Evolutionary conservation across 2,888 invertebrate species (phyloP), one percentile per base, ranked within the genome.

Genomic region (Vanessa cardui): DNA sequence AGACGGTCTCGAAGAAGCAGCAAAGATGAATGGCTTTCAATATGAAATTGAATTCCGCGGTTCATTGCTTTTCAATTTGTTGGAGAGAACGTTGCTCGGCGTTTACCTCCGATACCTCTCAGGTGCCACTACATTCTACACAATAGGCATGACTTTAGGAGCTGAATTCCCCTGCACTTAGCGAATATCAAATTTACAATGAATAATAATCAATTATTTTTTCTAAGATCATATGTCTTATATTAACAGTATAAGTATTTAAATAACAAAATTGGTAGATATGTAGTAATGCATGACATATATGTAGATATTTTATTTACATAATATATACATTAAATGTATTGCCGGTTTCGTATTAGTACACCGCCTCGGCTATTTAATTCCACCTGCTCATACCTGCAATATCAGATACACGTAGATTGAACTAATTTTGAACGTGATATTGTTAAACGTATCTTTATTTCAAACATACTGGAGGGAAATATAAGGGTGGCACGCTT

Each of bases 1-100:
- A 90, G 87, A 82, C 86, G 85, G 81, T 86, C 86, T 80, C 87
- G 86, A 86, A 90, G 87, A 88, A 87, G 90, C 90, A 89, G 89
- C 89, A 90, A 91, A 92, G 92, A 93, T 92, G 92, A 92, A 93
- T 92, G 91, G 93, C 92, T 94, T 94, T 94, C 94, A 94, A 94
- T 94, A 94, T 94, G 93, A 94, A 94, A 94, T 94, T 94, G 94
- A 94, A 94, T 94, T 94, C 94, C 93, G 94, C 93, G 94, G 94
- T 94, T 94, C 94, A 94, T 94, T 94, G 94, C 93, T 91, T 93
- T 93, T 93, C 94, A 93, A 94, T 94, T 92, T 93, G 92, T 91
- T 87, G 83, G 87, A 83, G 86, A 83, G 89, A 88, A 84, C 90
- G 89, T 84, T 87, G 86, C 83, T 82, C 83, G 83, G 81, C 89